These are phyloP conservation scores for Sebastes hubbsi DNA, from an alignment of 2,797 vertebrate species.

Conservation along the genomic window DNA sequence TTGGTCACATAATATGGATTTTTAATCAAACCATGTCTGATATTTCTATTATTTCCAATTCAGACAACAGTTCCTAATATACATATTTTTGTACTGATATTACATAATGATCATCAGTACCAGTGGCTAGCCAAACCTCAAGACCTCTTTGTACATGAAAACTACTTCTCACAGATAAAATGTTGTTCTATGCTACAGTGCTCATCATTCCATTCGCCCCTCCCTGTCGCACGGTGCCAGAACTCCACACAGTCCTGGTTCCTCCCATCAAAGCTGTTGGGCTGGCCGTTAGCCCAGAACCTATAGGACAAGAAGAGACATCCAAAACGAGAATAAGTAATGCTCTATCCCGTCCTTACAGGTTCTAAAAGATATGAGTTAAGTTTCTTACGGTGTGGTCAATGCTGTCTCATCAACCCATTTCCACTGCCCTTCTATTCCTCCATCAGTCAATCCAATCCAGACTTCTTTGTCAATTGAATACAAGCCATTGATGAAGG, in stretches of 20 bases:
- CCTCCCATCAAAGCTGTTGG: conserved; percentile 60
- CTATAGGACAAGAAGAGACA: conserved; percentile 23
- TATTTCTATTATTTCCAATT: not conserved
- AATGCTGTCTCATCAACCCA: conserved; percentile 69
- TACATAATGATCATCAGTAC: not conserved
- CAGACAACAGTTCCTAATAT: not conserved
- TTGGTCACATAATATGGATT: not conserved
- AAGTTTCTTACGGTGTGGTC: conserved; percentile 37
- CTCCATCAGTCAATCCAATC: conserved; percentile 69
- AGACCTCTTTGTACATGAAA: not conserved
- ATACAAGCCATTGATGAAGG: conserved; percentile 58
- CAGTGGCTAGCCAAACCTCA: not conserved
- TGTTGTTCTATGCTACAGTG: conserved; percentile 37
- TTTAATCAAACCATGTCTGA: not conserved
- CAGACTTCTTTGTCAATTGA: conserved; percentile 50
- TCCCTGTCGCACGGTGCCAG: conserved; percentile 1
- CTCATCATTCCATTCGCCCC: conserved; percentile 70
- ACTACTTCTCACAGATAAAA: conserved; percentile 68
- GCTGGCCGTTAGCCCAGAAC: conserved; percentile 66
- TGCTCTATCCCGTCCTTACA: not conserved
- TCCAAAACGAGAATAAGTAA: not conserved
- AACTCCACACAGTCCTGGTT: conserved; percentile 76
- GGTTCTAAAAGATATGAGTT: not conserved
- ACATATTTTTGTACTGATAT: not conserved
- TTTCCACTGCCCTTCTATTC: conserved; percentile 58